Percentiles rank a stretch among this genome's conserved stretches.
These are phyloP conservation scores for Dromococcyx pavoninus DNA, from an alignment of 2,797 vertebrate species.

Conservation along the genomic window DNA sequence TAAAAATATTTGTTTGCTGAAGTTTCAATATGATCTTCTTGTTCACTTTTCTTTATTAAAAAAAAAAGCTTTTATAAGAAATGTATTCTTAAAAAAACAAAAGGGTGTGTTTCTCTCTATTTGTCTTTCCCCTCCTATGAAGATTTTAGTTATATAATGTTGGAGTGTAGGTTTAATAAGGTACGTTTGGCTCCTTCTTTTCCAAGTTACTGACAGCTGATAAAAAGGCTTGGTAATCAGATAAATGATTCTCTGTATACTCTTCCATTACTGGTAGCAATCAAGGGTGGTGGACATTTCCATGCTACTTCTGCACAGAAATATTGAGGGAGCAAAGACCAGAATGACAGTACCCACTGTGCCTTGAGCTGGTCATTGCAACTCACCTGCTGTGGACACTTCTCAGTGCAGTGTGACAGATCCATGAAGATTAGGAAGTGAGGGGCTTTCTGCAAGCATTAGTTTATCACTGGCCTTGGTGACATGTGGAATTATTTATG, in stretches of 20 bases:
- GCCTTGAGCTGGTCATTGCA: background rate
- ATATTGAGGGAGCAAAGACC: background rate
- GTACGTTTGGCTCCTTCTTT: background rate
- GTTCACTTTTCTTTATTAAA: background rate
- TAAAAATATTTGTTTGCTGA: background rate
- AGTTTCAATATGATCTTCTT: background rate
- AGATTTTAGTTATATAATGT: background rate
- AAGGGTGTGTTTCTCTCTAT: background rate
- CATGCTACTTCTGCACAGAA: background rate
- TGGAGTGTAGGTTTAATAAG: background rate
- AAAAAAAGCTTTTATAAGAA: background rate
- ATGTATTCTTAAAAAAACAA: background rate
- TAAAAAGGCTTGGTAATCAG: background rate
- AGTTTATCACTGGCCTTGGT: background rate
- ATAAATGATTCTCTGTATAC: background rate
- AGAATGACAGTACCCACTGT: background rate
- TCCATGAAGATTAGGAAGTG: background rate
- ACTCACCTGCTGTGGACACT: background rate
- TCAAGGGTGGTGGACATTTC: background rate
- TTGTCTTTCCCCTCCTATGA: background rate
- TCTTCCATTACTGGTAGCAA: background rate
- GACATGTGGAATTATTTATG: constrained; percentile 8
- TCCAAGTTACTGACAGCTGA: background rate
- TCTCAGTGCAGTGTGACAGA: background rate
- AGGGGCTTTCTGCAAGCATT: background rate